Percentiles rank a stretch among this genome's conserved stretches.
These are phyloP conservation scores for Apodemia zela DNA, from an alignment of 2,888 invertebrate species.

Conservation along the genomic window DNA sequence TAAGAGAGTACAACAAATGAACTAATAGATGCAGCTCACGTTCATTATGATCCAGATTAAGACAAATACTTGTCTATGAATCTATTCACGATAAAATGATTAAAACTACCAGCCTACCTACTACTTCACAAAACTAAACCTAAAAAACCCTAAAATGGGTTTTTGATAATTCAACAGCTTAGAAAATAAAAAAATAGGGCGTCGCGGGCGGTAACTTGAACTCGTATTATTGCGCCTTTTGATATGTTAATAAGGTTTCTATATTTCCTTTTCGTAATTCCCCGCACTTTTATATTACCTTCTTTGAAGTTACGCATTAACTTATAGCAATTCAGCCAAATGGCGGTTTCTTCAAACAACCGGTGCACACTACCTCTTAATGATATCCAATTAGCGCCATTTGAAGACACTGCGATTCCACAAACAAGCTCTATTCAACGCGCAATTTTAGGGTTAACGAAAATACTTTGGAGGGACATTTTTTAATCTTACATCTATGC, in stretches of 20 bases:
- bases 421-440: neutral
- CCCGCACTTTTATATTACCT: neutral
- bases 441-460: neutral
- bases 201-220: neutral
- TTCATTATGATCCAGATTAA: no score
- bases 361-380: neutral
- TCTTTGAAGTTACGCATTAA: neutral
- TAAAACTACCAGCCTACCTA: no score
- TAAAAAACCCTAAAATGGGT: neutral
- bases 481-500: neutral
- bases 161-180: neutral
- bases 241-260: neutral
- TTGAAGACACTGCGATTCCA: neutral
- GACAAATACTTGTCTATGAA: no score
- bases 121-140: no score
- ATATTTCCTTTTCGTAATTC: neutral
- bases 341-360: neutral
- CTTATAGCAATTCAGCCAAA: neutral
- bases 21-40: no score
- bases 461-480: neutral
- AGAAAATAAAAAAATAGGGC: neutral
- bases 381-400: constrained; percentile 2
- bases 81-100: no score
- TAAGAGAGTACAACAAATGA: no score
- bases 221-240: neutral